These are phyloP conservation scores for Lordiphosa stackelbergi DNA, from an alignment of 1,140 invertebrate species.

Conservation along the genomic window DNA sequence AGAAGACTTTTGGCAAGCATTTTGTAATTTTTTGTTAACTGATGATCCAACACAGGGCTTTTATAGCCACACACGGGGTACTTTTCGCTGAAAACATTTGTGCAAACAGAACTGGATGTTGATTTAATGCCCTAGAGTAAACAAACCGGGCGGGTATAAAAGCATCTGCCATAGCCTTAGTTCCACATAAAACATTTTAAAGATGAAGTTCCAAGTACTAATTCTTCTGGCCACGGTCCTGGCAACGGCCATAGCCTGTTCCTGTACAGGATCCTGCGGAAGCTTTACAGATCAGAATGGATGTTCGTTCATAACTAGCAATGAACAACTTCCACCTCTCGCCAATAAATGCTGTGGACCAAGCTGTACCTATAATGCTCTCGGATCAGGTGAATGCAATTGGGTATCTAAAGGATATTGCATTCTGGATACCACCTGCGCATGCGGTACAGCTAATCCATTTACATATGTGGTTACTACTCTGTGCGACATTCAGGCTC, in stretches of 20 bases:
- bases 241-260: not conserved
- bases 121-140: not conserved
- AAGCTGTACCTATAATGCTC: not conserved
- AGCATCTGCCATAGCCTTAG: not conserved
- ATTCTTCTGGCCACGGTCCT: not conserved
- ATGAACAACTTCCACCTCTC: constrained; percentile 18
- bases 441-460: not conserved
- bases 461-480: not conserved
- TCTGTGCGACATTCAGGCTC: not conserved
- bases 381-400: not conserved
- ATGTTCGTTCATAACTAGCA: not conserved
- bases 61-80: not conserved
- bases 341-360: constrained; percentile 1
- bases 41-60: not conserved
- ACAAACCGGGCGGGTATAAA: constrained; percentile 1
- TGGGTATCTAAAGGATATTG: not conserved
- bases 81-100: not conserved
- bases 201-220: constrained; percentile 1
- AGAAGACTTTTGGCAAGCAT: not conserved
- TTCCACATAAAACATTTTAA: not conserved
- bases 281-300: not conserved
- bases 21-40: not conserved
- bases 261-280: not conserved
- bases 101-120: constrained; percentile 1
- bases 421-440: constrained; percentile 21